Evolutionary conservation across 2,888 invertebrate genomes (phyloP), one percentile per base, ranked within the genome.

Genomic region (Trilocha varians): DNA sequence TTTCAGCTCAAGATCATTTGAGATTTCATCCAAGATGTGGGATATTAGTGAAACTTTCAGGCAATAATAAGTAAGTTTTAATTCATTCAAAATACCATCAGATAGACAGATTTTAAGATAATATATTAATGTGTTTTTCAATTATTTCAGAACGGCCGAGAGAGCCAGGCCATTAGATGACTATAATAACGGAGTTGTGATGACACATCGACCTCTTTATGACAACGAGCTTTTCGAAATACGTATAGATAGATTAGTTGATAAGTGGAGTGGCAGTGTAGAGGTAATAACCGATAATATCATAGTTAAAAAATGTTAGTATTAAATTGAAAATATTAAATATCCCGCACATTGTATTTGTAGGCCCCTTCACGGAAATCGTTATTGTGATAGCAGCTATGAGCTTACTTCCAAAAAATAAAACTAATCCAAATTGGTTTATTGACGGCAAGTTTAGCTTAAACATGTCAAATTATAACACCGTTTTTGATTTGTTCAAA

Each of bases 181-280:
- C 73, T 98, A 97, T 71, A 97, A 98, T 72, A 97, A 98, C 73
- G 97, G 96, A 0, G 96, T 98, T 2, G 96, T 97, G 1, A 96
- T 98, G 94, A 97, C 97, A 2, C 94, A 96, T 62, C 88, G 98
- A 34, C 92, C 95, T 0, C 79, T 98, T 3, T 87, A 89, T 46
- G 95, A 96, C 67, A 92, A 95, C 61, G 98, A 98, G 74, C 78
- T 97, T 14, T 98, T 98, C 75, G 97, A 98, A 89, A 97, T 98
- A 65, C 89, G 96, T 41, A 96, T 98, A 51, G 97, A 98, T 64
- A 89, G 93, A 57, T 88, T 98, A 49, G 96, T 98, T 5, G 96
- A 96, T 67, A 95, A 98, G 66, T 98, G 98, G 98, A 97, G 96
- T 33, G 96, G 96, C 0, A 95, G 95, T 62, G 93, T 96, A 55